Conservation (phyloP, 2,797 vertebrate species). For the Chrosomus eos region DNA sequence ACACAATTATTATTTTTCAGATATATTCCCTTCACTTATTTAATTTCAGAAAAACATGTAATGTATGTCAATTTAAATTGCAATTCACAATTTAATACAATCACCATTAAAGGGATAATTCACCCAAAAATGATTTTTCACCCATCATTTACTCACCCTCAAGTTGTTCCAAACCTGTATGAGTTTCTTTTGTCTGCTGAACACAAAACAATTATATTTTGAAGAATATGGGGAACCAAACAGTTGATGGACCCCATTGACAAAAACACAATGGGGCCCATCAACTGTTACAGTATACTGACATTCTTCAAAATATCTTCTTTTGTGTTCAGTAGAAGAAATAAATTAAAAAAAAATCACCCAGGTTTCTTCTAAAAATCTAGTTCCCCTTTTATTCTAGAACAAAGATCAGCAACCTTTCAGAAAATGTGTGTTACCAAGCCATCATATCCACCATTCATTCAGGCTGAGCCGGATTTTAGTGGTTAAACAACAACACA, state of each 20-base stretch:
- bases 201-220: no score
- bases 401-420: background rate
- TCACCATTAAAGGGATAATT: background rate
- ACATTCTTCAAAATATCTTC: background rate
- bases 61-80: background rate
- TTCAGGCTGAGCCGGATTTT: background rate
- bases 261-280: background rate
- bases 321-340: background rate
- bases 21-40: background rate
- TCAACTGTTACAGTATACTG: background rate
- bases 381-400: background rate
- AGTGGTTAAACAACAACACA: constrained; percentile 6
- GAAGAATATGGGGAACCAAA: no score
- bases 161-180: no score
- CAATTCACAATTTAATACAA: background rate
- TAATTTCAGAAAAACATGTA: background rate
- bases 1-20: background rate
- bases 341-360: no score
- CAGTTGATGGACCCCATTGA: background rate
- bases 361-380: background rate
- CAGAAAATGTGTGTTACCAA: background rate
- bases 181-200: background rate
- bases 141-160: no score
- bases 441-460: background rate
- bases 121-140: no score